Base-by-base conservation (phyloP, 2,888 invertebrate genomes). In the Limnephilus rhombicus region DNA sequence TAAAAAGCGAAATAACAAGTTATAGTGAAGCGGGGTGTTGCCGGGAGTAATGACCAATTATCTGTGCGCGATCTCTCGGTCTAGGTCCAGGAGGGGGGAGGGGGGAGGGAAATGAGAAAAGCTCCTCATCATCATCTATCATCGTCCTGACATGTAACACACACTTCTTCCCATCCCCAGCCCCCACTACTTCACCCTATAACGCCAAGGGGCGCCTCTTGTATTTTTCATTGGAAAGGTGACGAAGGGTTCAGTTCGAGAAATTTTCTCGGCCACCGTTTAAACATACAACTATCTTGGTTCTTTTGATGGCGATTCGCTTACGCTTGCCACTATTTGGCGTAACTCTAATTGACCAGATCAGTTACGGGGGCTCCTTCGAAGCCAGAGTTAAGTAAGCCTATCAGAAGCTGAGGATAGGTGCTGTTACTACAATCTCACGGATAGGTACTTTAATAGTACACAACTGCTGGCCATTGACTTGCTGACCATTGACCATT, bases 121-220 rank as follows among this genome's bases (percentile, higher is more conserved):
- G 68, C 88, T 88, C 88, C 88, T 53, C 88, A 68, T 88, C 88
- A 88, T 88, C 88, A 88, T 88, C 88, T 37, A 88, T 88, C 88
- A 88, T 88, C 88, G 34, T 88, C 88, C 80, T 68, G 88, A 68
- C 88, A 31, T 31, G 88, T 53, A 34, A 24, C 53, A 88, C 87
- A 49, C 88, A 53, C 88, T 31, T 68, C 86, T 45, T 29, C 45
- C 49, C 87, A 5, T 15, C 29, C 87, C 13, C 34, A 2, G 15
- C 87, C 12, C 31, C 53, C 37, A 31, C 18, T 2, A 15, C 15
- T 34, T 13, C 29, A 34, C 31, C 82, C 29, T 5, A 29, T 0
- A 31, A 15, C 82, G 34, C 34, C 82, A 5, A 29, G 31, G 29
- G 83, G 24, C 4, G 86, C 31, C 11, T 3, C 86, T 41, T 41